phyloP scores from a whole-genome alignment of 2,113 vertebrate genomes.

The Holacanthus passer region DNA sequence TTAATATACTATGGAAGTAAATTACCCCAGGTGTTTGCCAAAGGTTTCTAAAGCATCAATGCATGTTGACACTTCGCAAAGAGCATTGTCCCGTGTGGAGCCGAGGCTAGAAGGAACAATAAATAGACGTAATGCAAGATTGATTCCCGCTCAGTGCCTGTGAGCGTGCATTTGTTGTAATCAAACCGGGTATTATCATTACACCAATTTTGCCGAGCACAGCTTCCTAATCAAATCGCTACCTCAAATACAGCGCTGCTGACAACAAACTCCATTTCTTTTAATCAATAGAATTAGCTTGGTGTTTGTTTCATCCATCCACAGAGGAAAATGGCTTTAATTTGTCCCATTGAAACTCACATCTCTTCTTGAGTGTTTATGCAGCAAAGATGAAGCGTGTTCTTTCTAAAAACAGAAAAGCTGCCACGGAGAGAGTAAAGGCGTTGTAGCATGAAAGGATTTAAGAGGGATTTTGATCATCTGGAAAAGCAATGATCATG shows the following conservation, averaged over 20 bases:
- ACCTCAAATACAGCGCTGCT: conserved; percentile 56
- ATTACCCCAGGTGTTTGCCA: conserved; percentile 12
- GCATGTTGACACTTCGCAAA: conserved; percentile 50
- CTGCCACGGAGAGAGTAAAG: conserved; percentile 54
- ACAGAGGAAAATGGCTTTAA: conserved; percentile 67
- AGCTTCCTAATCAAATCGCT: conserved; percentile 69
- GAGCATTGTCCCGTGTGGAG: conserved; percentile 44
- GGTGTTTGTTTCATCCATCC: conserved; percentile 66
- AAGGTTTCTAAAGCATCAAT: conserved; percentile 27
- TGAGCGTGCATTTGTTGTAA: conserved; percentile 71
- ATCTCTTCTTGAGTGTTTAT: conserved; percentile 65
- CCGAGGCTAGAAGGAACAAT: conserved; percentile 54
- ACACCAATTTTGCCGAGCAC: conserved; percentile 55
- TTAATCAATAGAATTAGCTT: conserved; percentile 71
- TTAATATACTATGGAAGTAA: conserved; percentile 8
- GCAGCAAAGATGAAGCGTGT: conserved; percentile 62
- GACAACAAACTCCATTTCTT: conserved; percentile 64
- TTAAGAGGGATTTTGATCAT: conserved; percentile 73
- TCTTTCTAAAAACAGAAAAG: conserved; percentile 55
- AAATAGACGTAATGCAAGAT: conserved; percentile 65
- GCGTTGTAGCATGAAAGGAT: conserved; percentile 63
- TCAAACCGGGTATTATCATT: conserved; percentile 70
- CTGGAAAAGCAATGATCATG: conserved; percentile 60
- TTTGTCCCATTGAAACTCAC: conserved; percentile 71
- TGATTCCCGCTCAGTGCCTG: conserved; percentile 61